Conservation (phyloP, 2,113 vertebrate genomes). For the Anguilla rostrata region DNA sequence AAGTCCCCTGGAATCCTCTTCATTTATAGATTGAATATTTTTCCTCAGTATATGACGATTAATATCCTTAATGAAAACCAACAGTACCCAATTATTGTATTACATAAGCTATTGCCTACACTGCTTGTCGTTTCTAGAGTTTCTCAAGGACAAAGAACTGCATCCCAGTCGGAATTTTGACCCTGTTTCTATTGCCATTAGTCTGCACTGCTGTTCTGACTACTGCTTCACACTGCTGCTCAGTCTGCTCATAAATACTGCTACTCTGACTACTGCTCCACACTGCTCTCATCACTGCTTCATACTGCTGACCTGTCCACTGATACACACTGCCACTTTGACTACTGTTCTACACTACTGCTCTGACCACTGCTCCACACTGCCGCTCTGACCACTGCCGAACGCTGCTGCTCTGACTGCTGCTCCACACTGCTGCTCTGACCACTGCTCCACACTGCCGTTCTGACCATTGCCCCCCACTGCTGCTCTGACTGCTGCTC, state of each 20-base stretch:
- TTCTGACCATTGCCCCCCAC: not conserved
- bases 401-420: not conserved
- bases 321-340: no score
- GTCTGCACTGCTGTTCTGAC: not conserved
- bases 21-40: slow-evolving; percentile 27
- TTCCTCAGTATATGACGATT: slow-evolving; percentile 26
- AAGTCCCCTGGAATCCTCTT: slow-evolving; percentile 24
- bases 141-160: not conserved
- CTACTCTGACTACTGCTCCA: not conserved
- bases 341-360: no score
- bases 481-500: not conserved
- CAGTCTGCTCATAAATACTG: not conserved
- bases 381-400: not conserved
- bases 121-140: slow-evolving; percentile 20
- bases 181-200: not conserved
- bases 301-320: no score
- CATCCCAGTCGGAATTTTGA: not conserved
- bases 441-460: not conserved
- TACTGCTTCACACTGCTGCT: not conserved
- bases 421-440: slow-evolving; percentile 2
- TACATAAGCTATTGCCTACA: slow-evolving; percentile 5
- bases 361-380: no score
- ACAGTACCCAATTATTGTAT: slow-evolving; percentile 26
- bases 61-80: slow-evolving; percentile 42
- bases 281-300: not conserved